Base-by-base conservation (phyloP, 2,888 invertebrate genomes). In the Antheraea yamamai region DNA sequence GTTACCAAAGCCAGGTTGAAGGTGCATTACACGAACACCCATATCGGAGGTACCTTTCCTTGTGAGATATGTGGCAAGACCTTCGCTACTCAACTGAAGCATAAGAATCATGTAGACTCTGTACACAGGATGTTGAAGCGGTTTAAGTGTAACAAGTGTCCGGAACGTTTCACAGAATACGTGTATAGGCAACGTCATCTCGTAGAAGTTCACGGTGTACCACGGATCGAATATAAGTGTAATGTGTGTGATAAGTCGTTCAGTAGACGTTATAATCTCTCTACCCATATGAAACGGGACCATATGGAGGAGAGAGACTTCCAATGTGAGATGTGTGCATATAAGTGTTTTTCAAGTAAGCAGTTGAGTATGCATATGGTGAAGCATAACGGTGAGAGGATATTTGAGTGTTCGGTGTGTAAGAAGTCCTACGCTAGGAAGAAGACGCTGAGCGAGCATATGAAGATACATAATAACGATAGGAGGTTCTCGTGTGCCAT, bases 381-480 rank as follows among this genome's bases (percentile, higher is more conserved):
- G 0, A 92, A 92, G 35, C 92, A 93, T 58, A 90, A 85, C 0
- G 91, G 91, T 0, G 89, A 90, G 8, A 83, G 88, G 61, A 89
- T 89, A 16, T 90, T 80, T 30, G 89, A 90, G 72, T 95, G 95
- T 77, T 83, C 88, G 0, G 89, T 93, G 0, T 93, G 95, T 78
- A 90, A 90, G n/a, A 94, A 94, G 77, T 86, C 90, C 0, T 95
- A 93, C 74, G 91, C 91, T 0, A 85, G 92, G 64, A 91, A 91
- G 82, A 92, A 89, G 73, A 93, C 91, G 0, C 76, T 94, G n/a
- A 89, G 86, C 1, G 91, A 93, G 52, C 94, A 94, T 77, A 88
- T 93, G 88, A 78, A 91, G 16, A 93, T 92, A 70, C 94, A 94
- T 77, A 89, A 92, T 77, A 91, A 92, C 77, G 92, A 92, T 74